Evolutionary conservation across 2,113 vertebrate genomes (phyloP), one percentile per base, ranked within the genome.

Genomic region (Caloenas nicobarica): DNA sequence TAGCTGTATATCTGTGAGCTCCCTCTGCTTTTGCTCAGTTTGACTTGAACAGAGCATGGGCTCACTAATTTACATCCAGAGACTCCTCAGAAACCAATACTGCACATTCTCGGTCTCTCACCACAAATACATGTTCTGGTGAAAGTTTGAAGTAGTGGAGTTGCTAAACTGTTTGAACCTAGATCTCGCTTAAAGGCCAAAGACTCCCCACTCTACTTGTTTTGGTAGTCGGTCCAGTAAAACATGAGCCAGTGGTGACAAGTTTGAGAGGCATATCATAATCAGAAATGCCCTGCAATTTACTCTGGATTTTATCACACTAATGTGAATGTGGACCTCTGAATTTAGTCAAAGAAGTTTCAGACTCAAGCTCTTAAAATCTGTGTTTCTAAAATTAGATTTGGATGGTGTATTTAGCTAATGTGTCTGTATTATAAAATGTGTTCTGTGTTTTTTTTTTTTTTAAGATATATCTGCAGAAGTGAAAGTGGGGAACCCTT

Each of bases 401-500:
- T 51, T 77, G 57, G 6, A 65, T 56, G 11, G 5, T 86, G 8
- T 89, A 21, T 84, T 84, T 54, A 50, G 10, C 26, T 74, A 23
- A 46, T 46, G 9, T 77, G 24, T 79, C 86, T 92, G 22, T 53
- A 38, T 81, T 93, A 17, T 48, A 66, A 34, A 86, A 77, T 57
- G 31, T 81, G 9, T 40, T 94, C 28, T 79, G 34, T 61, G 12
- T 25, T 81, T 74, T 81, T 50, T 34, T 82, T 84, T 19, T 71
- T 77, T 96, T 73, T 5, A 96, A 99, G 99, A 99, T 96, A 96
- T 90, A 6, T 91, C 89, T 91, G 66, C 95, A 61, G 98, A 98
- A 51, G 97, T 99, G 89, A 99, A 98, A 95, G 96, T 99, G n/a
- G 99, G 98, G 70, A 99, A 99, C 94, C 99, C 99, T 38, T 98